Conservation (phyloP, 1,140 invertebrate genomes). For the Meteorus sp. region DNA sequence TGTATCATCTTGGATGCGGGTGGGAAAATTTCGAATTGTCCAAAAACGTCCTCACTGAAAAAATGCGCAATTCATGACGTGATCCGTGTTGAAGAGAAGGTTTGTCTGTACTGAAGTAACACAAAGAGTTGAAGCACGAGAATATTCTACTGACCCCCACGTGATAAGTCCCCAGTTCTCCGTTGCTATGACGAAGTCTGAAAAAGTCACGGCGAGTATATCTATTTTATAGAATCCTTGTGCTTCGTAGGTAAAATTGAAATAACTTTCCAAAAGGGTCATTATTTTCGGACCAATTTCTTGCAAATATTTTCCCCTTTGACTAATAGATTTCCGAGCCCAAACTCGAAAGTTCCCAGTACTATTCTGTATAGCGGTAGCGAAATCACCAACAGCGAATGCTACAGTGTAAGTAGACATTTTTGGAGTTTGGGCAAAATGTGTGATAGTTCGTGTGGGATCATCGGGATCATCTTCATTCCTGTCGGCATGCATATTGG, state of each 20-base stretch:
- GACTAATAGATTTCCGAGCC: constrained; percentile 48
- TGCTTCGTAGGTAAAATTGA: neutral
- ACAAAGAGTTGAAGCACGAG: neutral
- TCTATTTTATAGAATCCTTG: constrained; percentile 47
- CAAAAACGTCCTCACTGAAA: too few relatives aligned
- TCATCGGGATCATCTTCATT: neutral
- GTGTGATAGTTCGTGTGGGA: neutral
- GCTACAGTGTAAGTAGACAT: constrained; percentile 82
- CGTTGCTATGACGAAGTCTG: constrained; percentile 81
- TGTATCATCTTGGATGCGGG: constrained; percentile 58
- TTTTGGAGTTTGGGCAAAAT: constrained; percentile 31
- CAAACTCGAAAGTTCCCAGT: constrained; percentile 44
- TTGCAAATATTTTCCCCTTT: neutral
- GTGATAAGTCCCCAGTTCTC: constrained; percentile 76
- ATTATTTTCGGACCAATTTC: too few relatives aligned
- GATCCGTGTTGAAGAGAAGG: constrained; percentile 63
- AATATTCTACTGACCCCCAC: neutral
- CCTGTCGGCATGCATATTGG: constrained; percentile 73
- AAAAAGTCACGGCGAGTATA: constrained; percentile 74
- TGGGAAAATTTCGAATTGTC: constrained; percentile 54
- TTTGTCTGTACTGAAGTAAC: constrained; percentile 3
- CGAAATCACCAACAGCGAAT: constrained; percentile 72
- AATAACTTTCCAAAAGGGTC: too few relatives aligned
- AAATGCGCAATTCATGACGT: too few relatives aligned
- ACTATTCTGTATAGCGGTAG: neutral